These are phyloP conservation scores for Margaritifera margaritifera DNA, from an alignment of 2,888 invertebrate genomes.

Conservation along the genomic window DNA sequence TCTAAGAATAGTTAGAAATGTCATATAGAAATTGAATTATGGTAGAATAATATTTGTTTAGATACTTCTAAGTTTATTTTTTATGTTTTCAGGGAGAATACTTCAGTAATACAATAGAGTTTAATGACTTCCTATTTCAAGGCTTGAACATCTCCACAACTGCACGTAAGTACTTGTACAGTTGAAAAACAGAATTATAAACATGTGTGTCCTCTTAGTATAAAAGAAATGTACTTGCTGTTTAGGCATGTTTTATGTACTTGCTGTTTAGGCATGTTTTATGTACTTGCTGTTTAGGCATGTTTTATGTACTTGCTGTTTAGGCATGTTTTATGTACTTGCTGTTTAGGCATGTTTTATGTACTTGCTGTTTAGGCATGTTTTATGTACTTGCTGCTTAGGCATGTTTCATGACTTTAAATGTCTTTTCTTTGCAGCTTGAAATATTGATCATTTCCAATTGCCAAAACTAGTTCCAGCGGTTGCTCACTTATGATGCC, in stretches of 20 bases:
- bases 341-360: background rate
- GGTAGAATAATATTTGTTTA: no score
- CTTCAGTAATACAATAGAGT: slow-evolving; percentile 30
- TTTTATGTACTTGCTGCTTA: no score
- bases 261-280: background rate
- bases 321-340: no score
- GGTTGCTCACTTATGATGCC: background rate
- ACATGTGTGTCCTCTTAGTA: no score
- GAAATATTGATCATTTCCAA: background rate
- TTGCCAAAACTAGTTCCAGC: background rate
- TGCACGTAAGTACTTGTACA: slow-evolving; percentile 32
- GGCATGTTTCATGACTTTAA: background rate
- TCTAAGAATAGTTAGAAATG: no score
- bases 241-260: no score
- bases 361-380: no score
- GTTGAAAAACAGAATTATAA: no score
- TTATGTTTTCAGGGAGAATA: slow-evolving; percentile 35
- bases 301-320: no score
- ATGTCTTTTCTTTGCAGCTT: background rate
- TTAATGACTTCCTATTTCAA: slow-evolving; percentile 49
- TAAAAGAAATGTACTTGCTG: no score
- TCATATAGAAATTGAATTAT: background rate
- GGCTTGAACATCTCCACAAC: slow-evolving; percentile 37
- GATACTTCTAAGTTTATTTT: background rate
- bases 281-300: no score